Percentiles rank a stretch among this genome's conserved stretches.
These are phyloP conservation scores for Brachypteracias leptosomus DNA, from an alignment of 2,113 vertebrate species.

Conservation along the genomic window DNA sequence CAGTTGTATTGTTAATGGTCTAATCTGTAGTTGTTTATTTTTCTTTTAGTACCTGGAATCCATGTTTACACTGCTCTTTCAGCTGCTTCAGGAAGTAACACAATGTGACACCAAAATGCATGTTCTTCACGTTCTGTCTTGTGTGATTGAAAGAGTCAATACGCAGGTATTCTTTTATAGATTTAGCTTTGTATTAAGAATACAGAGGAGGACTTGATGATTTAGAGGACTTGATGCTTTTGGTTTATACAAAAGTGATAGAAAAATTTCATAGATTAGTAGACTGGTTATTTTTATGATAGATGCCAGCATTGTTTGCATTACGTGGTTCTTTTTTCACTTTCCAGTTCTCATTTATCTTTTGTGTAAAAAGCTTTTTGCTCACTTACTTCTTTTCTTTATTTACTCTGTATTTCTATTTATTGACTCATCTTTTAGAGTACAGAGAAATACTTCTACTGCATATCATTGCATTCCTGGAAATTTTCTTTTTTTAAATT, in stretches of 20 bases:
- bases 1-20: not conserved
- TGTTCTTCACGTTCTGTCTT: conserved; percentile 94
- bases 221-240: not conserved
- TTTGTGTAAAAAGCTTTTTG: not conserved
- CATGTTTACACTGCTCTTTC: conserved; percentile 93
- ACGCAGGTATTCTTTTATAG: conserved; percentile 83
- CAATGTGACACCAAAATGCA: conserved; percentile 99
- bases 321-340: not conserved
- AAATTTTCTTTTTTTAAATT: not conserved
- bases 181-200: not conserved
- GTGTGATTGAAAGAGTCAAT: conserved; percentile 95
- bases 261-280: not conserved
- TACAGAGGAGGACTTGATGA: not conserved
- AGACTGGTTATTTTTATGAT: not conserved
- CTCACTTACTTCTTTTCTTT: not conserved
- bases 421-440: not conserved
- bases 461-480: not conserved
- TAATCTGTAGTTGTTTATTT: conserved; percentile 7
- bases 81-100: conserved; percentile 93
- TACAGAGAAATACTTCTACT: not conserved
- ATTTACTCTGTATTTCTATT: not conserved
- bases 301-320: not conserved
- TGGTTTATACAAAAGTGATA: not conserved
- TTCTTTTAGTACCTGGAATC: conserved; percentile 89
- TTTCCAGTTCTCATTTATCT: not conserved